Evolutionary conservation across 2,888 invertebrate species (phyloP), one percentile per base, ranked within the genome.

Genomic region (Caenorhabditis japonica): DNA sequence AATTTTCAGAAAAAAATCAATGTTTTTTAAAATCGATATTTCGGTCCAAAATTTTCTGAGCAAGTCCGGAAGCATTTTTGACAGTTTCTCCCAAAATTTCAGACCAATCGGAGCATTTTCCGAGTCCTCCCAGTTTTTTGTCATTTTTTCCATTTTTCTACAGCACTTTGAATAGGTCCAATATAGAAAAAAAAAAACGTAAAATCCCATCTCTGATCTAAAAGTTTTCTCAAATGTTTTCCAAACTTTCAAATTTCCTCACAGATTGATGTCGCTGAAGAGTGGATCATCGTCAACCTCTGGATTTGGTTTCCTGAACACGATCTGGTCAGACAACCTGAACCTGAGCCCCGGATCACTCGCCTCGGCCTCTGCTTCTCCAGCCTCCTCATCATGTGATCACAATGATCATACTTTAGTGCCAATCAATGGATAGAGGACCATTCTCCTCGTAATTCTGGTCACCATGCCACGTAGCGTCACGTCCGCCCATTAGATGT

Each of bases 291-390:
- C 51, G 2, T n/a, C n/a, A n/a, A n/a, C n/a, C n/a, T n/a, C n/a
- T n/a, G 72, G 72, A 5, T 73, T 73, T 44, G 73, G 73, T 13
- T 44, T 73, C 46, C 49, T 68, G 15, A 56, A 61, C 33, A 58
- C 66, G 2, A 73, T 73, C 41, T 73, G 66, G 73, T 60, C 66
- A 33, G 73, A 68, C 36, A 49, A 39, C 27, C 19, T 49, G 36
- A 44, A 44, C 39, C 27, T 49, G 13, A 43, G 47, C 39, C 58
- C 59, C 8, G 60, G 55, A 17, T 61, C 73, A 1, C 23, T 59
- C 4, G 36, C 73, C 10, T 60, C 66, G 0, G 46, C 60, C 8
- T 72, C 64, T 1, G 55, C 66, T 12, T 72, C 71, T 2, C 61
- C 71, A 12, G 4, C 56, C 3, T 60, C 60, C 0, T 59, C 69